Evolutionary conservation across 2,888 invertebrate genomes (phyloP).

Genomic region (Malthinus flaveolus): DNA sequence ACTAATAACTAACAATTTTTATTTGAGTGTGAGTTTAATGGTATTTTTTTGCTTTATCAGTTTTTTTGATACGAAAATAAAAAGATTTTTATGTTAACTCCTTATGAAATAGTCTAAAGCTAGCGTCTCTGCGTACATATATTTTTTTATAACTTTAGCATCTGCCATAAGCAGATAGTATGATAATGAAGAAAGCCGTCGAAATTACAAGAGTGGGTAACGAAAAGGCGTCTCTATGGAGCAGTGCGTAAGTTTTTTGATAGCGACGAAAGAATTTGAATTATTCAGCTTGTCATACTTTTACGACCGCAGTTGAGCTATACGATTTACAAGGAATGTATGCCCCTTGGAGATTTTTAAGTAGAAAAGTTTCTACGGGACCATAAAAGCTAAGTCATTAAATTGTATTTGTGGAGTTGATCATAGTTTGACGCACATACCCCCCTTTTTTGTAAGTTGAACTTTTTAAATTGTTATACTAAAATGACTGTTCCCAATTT

Average conservation of each 20-base stretch:
- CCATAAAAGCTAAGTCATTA: slow-evolving; percentile 37
- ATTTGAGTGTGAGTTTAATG: too few relatives aligned
- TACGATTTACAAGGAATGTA: slow-evolving; percentile 43
- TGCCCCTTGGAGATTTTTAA: slow-evolving; percentile 37
- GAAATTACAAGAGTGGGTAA: slow-evolving; percentile 27
- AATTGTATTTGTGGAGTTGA: slow-evolving; percentile 17
- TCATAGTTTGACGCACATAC: slow-evolving; percentile 2
- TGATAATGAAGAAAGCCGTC: slow-evolving; percentile 34
- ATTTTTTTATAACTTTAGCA: slow-evolving; percentile 19
- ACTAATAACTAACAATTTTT: too few relatives aligned
- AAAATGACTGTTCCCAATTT: slow-evolving; percentile 43
- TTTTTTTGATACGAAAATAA: slow-evolving; percentile 3
- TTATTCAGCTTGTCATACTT: slow-evolving; percentile 46
- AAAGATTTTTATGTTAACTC: slow-evolving; percentile 17
- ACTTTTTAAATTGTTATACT: slow-evolving; percentile 38
- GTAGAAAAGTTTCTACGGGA: slow-evolving; percentile 37
- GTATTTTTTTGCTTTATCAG: too few relatives aligned
- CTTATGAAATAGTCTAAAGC: slow-evolving; percentile 12
- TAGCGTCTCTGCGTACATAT: slow-evolving; percentile 16
- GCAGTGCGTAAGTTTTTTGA: slow-evolving; percentile 12
- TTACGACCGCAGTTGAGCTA: slow-evolving; percentile 40
- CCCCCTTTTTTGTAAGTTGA: slow-evolving; percentile 7
- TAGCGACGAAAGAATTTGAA: slow-evolving; percentile 33
- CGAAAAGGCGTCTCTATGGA: slow-evolving; percentile 18
- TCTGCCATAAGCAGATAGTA: slow-evolving; percentile 28